Evolutionary conservation across 2,797 vertebrate species (phyloP).

Genomic region (Siniperca undulata): DNA sequence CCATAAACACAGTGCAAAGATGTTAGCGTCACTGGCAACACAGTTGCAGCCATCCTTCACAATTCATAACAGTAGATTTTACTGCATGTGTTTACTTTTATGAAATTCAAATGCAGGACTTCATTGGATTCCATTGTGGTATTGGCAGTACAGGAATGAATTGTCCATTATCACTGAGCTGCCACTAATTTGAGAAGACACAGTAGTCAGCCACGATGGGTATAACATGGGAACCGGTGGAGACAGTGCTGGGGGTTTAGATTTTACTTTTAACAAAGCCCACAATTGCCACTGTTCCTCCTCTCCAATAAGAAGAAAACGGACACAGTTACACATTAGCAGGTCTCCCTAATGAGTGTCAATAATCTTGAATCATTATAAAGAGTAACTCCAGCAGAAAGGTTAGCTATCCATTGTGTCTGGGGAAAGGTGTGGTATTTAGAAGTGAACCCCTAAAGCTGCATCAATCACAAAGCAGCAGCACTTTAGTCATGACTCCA

Average conservation of each 20-base stretch:
- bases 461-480: slow-evolving; percentile 62
- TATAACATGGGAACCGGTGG: slow-evolving; percentile 4
- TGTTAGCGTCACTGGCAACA: neutral
- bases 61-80: neutral
- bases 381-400: slow-evolving; percentile 77
- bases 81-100: neutral
- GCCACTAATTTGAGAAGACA: slow-evolving; percentile 32
- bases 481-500: slow-evolving; percentile 52
- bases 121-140: neutral
- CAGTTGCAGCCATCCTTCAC: neutral
- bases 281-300: neutral
- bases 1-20: neutral
- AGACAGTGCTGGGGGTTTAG: neutral
- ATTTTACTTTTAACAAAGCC: slow-evolving; percentile 17
- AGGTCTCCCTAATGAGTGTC: slow-evolving; percentile 69
- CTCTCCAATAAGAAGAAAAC: slow-evolving; percentile 36
- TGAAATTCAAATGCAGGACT: neutral
- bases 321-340: slow-evolving; percentile 72
- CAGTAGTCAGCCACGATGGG: slow-evolving; percentile 49
- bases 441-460: slow-evolving; percentile 64
- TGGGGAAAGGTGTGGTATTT: slow-evolving; percentile 75
- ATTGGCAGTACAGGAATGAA: neutral
- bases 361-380: slow-evolving; percentile 79
- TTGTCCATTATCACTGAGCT: slow-evolving; percentile 47
- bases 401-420: slow-evolving; percentile 65